Conservation (phyloP, 2,888 invertebrate species). For the Troides aeacus region DNA sequence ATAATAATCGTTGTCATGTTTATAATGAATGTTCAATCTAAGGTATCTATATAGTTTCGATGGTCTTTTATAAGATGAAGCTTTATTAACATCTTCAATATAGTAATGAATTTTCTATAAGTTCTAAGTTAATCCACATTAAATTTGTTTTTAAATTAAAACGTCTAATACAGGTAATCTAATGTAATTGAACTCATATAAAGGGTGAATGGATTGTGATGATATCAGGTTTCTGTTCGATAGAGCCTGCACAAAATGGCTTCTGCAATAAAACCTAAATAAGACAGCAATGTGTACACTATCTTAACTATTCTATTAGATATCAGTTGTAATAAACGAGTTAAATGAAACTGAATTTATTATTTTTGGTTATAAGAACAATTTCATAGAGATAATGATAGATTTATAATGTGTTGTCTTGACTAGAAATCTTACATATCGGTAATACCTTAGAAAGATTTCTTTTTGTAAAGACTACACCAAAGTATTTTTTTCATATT, state of each 20-base stretch:
- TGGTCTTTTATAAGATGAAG: too few relatives aligned
- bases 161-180: background rate
- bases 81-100: too few relatives aligned
- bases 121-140: too few relatives aligned
- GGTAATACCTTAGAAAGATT: background rate
- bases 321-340: background rate
- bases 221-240: constrained; percentile 21
- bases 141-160: background rate
- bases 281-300: constrained; percentile 1
- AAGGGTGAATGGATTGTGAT: constrained; percentile 13
- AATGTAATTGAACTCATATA: constrained; percentile 7
- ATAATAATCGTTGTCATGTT: too few relatives aligned
- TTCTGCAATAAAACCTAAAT: constrained; percentile 15
- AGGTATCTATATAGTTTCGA: too few relatives aligned
- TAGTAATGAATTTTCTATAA: too few relatives aligned
- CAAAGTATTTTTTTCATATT: background rate
- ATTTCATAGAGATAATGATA: too few relatives aligned
- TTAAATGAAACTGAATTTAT: too few relatives aligned
- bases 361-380: too few relatives aligned
- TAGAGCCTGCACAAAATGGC: constrained; percentile 21
- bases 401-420: background rate
- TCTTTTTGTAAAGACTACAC: too few relatives aligned
- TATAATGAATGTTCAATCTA: too few relatives aligned
- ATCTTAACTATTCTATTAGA: background rate
- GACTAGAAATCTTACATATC: background rate